phyloP scores from a whole-genome alignment of 2,888 invertebrate species.

The Drosophila mimica region DNA sequence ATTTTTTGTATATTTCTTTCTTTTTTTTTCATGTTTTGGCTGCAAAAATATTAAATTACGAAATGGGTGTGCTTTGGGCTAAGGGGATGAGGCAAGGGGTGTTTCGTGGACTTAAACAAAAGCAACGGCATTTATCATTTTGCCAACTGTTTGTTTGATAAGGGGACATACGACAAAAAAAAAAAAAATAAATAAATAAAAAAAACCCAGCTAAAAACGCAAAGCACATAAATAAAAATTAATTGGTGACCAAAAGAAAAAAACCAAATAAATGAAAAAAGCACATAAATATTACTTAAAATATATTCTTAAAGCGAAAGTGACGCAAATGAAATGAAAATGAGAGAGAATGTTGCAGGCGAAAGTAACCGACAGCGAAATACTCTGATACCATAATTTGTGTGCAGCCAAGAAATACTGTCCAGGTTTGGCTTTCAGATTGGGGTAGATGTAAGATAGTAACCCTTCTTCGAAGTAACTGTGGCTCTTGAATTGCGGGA shows the following conservation, averaged over 20 bases:
- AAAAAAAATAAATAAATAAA: conserved; percentile 30
- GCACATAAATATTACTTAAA: conserved; percentile 75
- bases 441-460: no score
- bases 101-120: conserved; percentile 45
- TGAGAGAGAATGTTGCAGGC: no score
- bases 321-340: conserved; percentile 33
- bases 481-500: no score
- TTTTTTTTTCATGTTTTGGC: conserved; percentile 18
- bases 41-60: conserved; percentile 76
- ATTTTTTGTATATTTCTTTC: conserved; percentile 18
- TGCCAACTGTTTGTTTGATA: conserved; percentile 81
- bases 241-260: conserved; percentile 63
- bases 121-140: conserved; percentile 81
- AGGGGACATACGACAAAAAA: conserved; percentile 58
- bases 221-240: conserved; percentile 76
- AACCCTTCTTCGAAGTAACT: no score
- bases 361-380: no score
- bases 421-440: no score
- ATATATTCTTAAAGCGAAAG: conserved; percentile 56
- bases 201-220: conserved; percentile 45
- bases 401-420: no score
- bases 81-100: conserved; percentile 46
- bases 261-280: conserved; percentile 23
- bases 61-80: conserved; percentile 41
- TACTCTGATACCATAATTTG: no score